Percentiles rank a stretch among this genome's conserved stretches.
phyloP scores from a whole-genome alignment of 2,797 vertebrate species.

The Tragopan temminckii region DNA sequence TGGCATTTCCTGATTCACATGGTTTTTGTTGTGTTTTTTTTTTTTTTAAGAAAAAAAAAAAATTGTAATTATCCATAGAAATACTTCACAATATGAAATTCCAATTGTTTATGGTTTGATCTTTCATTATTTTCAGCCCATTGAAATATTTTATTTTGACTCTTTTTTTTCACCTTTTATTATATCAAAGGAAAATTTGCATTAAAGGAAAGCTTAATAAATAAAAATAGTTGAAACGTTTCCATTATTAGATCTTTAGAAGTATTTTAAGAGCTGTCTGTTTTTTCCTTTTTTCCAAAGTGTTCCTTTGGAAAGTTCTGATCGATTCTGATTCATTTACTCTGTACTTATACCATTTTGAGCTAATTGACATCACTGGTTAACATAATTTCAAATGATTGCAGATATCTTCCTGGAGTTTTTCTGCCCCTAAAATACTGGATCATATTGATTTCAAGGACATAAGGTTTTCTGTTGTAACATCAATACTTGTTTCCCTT shows the following conservation, averaged over 20 bases:
- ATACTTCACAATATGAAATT: neutral
- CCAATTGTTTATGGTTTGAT: neutral
- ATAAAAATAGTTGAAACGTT: neutral
- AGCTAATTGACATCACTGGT: neutral
- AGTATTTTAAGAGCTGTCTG: neutral
- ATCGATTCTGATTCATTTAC: neutral
- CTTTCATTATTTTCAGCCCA: slow-evolving; percentile 1
- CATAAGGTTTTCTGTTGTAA: neutral
- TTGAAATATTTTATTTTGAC: neutral
- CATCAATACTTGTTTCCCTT: neutral
- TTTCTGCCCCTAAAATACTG: neutral
- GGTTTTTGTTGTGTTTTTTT: neutral
- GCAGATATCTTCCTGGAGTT: neutral
- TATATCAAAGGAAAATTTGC: neutral
- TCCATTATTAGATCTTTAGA: neutral
- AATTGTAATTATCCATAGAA: neutral
- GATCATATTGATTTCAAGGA: neutral
- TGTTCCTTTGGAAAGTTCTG: neutral
- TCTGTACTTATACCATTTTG: neutral
- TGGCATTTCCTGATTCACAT: neutral
- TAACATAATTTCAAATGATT: neutral
- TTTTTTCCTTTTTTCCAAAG: neutral
- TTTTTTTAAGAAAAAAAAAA: neutral
- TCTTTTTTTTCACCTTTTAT: neutral
- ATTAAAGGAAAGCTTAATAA: neutral